Evolutionary conservation across 2,797 vertebrate species (phyloP), one percentile per base, ranked within the genome.

Genomic region (Erethizon dorsatum): DNA sequence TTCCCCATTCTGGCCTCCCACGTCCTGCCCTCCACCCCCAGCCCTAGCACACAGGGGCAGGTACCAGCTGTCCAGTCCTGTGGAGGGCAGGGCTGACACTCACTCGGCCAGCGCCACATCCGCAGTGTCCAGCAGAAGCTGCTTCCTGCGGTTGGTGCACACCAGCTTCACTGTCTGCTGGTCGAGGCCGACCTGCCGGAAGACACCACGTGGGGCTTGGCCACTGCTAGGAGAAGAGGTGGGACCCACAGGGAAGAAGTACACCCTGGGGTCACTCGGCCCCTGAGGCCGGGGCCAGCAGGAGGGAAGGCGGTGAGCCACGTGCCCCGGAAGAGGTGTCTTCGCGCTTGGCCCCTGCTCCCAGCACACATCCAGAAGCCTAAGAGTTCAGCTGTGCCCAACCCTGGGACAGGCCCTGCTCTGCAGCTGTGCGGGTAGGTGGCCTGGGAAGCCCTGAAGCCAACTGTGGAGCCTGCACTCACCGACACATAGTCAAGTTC

Each of bases 401-500:
- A 9, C 20, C 73, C 86, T 0, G 37, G 45, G 61, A 57, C 9
- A 0, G 0, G 73, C 54, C 87, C 50, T 14, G 47, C 67, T 20
- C 90, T 18, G 84, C 11, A 20, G 61, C 15, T 24, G 69, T 50
- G 13, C 10, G 47, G 22, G 24, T 6, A 65, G 59, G 75, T 1
- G 18, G 67, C 47, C 56, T 0, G 0, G 33, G 61, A 79, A 56
- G n/a, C n/a, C 83, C 85, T 5, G 31, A 17, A 3, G 26, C 52
- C 69, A 24, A 7, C 79, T 12, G 14, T 2, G 0, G 54, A 33
- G 82, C 57, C 83, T 3, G 67, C 26, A 97, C 99, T 99, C 98
- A 99, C 99, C 95, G 99, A 99, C 88, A 99, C 96, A 83, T 99
- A 99, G 98, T 99, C 99, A 79, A 99, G 99, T 97, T 99, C 99